Evolutionary conservation across 92 coral and sea anemone genomes (phyloP).

Genomic region (Zoanthus sansibaricus): DNA sequence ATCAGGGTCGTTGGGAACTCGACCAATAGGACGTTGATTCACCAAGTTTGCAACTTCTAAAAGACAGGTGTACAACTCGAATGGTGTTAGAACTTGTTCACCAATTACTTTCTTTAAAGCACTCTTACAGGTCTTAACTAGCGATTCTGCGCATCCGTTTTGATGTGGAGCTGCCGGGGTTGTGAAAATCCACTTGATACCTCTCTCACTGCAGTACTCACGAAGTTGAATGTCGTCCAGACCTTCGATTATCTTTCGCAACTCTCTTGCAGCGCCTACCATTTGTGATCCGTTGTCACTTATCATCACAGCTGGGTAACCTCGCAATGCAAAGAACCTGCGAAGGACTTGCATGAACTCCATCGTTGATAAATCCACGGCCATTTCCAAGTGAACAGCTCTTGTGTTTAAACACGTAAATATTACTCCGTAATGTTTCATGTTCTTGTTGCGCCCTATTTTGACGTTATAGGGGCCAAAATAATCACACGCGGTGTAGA

Average conservation of each 20-base stretch:
- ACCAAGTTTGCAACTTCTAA: too few species aligned
- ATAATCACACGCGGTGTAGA: slow-evolving; percentile 67
- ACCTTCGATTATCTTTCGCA: slow-evolving; percentile 56
- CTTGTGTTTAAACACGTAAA: slow-evolving; percentile 69
- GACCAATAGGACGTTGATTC: slow-evolving; percentile 72
- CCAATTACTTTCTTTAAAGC: slow-evolving; percentile 68
- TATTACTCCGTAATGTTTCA: slow-evolving; percentile 72
- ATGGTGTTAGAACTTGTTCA: slow-evolving; percentile 64
- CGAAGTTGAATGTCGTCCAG: slow-evolving; percentile 48
- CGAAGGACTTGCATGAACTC: slow-evolving; percentile 66
- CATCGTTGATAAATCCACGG: slow-evolving; percentile 68
- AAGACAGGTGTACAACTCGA: slow-evolving; percentile 45
- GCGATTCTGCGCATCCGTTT: slow-evolving; percentile 72
- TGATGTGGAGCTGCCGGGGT: slow-evolving; percentile 77
- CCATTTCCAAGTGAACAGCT: slow-evolving; percentile 71
- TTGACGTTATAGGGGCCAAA: slow-evolving; percentile 62
- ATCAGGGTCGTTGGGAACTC: slow-evolving; percentile 52
- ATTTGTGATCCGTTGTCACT: slow-evolving; percentile 74
- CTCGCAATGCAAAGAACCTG: slow-evolving; percentile 70
- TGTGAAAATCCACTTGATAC: neutral
- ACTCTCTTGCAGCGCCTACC: slow-evolving; percentile 69
- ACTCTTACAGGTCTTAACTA: slow-evolving; percentile 68
- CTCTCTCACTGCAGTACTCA: slow-evolving; percentile 57
- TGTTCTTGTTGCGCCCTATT: slow-evolving; percentile 59
- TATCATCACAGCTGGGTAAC: slow-evolving; percentile 59